phyloP scores from a whole-genome alignment of 1,140 invertebrate species.

The Ceratoteleas bidentatus region DNA sequence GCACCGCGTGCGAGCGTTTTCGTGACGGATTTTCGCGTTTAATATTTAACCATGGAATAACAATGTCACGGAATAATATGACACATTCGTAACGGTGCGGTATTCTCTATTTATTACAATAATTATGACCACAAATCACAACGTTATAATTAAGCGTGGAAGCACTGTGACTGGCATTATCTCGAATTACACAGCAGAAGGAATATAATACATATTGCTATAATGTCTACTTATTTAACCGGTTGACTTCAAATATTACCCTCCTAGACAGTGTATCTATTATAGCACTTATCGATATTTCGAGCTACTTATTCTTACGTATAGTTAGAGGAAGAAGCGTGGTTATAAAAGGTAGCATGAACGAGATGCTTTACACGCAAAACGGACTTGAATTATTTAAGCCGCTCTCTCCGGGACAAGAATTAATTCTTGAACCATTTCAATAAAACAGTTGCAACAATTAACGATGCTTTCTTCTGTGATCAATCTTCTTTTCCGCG shows the following conservation, averaged over 20 bases:
- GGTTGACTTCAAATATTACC: slow-evolving; percentile 56
- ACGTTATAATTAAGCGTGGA: slow-evolving; percentile 60
- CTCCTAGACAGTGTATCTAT: slow-evolving; percentile 53
- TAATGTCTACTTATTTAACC: slow-evolving; percentile 52
- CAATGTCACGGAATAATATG: slow-evolving; percentile 32
- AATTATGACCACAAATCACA: slow-evolving; percentile 62
- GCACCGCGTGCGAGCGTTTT: background rate
- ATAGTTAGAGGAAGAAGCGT: slow-evolving; percentile 30
- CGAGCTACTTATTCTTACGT: slow-evolving; percentile 43
- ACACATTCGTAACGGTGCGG: slow-evolving; percentile 45
- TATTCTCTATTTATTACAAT: slow-evolving; percentile 62
- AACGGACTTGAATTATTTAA: slow-evolving; percentile 24
- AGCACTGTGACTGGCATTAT: slow-evolving; percentile 55
- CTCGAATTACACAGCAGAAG: slow-evolving; percentile 53
- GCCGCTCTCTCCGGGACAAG: background rate
- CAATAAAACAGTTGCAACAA: background rate
- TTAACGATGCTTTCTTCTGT: no score
- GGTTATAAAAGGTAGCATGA: slow-evolving; percentile 48
- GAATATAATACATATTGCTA: slow-evolving; percentile 51
- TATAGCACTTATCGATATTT: slow-evolving; percentile 51
- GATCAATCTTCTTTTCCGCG: no score
- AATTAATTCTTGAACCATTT: slow-evolving; percentile 12
- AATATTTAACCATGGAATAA: slow-evolving; percentile 37
- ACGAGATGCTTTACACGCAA: slow-evolving; percentile 7
- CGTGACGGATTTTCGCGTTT: slow-evolving; percentile 17